Evolutionary conservation across 2,888 invertebrate genomes (phyloP).

Genomic region (Xylota segnis): DNA sequence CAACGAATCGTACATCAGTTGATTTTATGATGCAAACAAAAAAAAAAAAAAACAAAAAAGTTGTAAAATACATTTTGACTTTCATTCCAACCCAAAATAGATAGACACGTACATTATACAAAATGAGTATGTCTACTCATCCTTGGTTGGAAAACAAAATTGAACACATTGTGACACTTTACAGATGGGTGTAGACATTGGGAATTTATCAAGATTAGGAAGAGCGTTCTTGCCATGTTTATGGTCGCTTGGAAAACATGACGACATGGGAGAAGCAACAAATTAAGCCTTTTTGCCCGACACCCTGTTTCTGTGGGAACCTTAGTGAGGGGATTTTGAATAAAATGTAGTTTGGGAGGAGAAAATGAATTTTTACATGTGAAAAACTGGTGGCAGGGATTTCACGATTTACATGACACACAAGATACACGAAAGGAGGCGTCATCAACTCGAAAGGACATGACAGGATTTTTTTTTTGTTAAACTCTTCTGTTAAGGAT

Average conservation of each 20-base stretch:
- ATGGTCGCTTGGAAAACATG: background rate
- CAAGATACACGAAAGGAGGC: too few species aligned
- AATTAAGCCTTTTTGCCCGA: background rate
- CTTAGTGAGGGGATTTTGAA: background rate
- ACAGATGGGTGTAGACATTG: conserved; percentile 12
- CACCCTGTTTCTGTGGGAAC: background rate
- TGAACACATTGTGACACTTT: conserved; percentile 9
- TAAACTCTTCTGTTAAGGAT: too few species aligned
- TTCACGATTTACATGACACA: too few species aligned
- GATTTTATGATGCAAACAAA: conserved; percentile 32
- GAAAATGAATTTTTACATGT: background rate
- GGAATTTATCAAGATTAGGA: conserved; percentile 1
- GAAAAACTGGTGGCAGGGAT: too few species aligned
- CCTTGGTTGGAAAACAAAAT: conserved; percentile 10
- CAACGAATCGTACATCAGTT: conserved; percentile 28
- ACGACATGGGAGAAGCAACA: conserved; percentile 2
- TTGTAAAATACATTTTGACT: conserved; percentile 40
- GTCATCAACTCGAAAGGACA: too few species aligned
- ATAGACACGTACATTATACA: conserved; percentile 25
- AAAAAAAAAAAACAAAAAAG: too few species aligned
- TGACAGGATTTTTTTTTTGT: too few species aligned
- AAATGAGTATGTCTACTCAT: conserved; percentile 9
- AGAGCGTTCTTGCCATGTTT: background rate
- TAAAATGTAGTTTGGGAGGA: background rate
- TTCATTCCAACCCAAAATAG: conserved; percentile 16